Evolutionary conservation across 2,113 vertebrate genomes (phyloP).

Genomic region (Siniperca knerii): DNA sequence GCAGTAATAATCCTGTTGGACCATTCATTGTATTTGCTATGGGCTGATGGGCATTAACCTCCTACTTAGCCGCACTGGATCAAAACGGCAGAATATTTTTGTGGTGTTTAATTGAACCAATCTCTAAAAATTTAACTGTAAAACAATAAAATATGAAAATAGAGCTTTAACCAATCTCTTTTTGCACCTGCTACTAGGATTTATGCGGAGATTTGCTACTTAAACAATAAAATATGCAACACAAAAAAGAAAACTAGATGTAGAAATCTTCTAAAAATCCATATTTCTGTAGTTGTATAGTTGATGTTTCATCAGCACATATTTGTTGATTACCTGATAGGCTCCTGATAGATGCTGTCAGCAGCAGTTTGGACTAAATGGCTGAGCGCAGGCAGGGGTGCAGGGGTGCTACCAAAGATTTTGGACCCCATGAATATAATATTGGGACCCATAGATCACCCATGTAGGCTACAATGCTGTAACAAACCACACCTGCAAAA

Average conservation of each 20-base stretch:
- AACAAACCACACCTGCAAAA: too few relatives aligned
- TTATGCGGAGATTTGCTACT: background rate
- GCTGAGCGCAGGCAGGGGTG: background rate
- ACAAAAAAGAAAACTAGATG: background rate
- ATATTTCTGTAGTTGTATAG: background rate
- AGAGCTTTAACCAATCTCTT: background rate
- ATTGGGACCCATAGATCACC: too few relatives aligned
- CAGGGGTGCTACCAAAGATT: too few relatives aligned
- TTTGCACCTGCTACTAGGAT: background rate
- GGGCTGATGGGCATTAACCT: background rate
- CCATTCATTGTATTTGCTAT: conserved; percentile 1
- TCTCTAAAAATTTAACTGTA: background rate
- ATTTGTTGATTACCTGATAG: background rate
- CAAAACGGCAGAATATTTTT: background rate
- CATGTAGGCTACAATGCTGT: too few relatives aligned
- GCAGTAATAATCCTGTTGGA: conserved; percentile 14
- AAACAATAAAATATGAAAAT: background rate
- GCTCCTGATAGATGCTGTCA: conserved; percentile 40
- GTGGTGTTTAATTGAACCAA: background rate
- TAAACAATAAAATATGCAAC: background rate
- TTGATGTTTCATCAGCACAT: background rate
- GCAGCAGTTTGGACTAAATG: conserved; percentile 42
- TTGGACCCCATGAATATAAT: too few relatives aligned
- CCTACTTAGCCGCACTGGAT: background rate
- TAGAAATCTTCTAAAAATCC: background rate